Evolutionary conservation across 1,140 invertebrate genomes (phyloP).

Genomic region (Venturia canescens): DNA sequence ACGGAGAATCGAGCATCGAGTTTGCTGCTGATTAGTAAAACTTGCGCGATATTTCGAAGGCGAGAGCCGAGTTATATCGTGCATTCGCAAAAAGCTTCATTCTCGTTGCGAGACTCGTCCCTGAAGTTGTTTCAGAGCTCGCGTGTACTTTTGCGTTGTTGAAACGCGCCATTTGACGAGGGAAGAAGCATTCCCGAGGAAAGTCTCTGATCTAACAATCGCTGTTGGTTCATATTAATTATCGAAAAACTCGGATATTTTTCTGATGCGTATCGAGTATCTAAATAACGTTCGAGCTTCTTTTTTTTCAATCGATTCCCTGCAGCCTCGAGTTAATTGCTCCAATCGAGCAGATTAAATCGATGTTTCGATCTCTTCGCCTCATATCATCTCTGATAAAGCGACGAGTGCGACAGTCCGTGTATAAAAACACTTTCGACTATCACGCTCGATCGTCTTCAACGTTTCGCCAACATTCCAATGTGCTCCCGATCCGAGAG

Average conservation of each 20-base stretch:
- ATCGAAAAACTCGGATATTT: neutral
- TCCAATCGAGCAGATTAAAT: neutral
- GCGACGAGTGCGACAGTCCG: neutral
- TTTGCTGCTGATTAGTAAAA: constrained; percentile 35
- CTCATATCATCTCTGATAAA: too few relatives aligned
- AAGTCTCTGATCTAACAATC: neutral
- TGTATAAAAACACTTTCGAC: neutral
- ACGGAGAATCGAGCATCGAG: neutral
- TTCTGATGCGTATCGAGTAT: neutral
- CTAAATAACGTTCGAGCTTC: too few relatives aligned
- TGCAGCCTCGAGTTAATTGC: too few relatives aligned
- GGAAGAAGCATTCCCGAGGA: neutral
- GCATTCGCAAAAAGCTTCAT: constrained; percentile 36
- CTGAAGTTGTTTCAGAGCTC: constrained; percentile 1
- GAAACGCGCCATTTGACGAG: constrained; percentile 8
- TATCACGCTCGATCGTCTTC: constrained; percentile 9
- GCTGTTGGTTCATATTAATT: neutral
- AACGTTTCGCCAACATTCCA: constrained; percentile 38
- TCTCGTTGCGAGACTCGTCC: constrained; percentile 26
- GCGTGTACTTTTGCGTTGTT: neutral
- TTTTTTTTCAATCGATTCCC: too few relatives aligned
- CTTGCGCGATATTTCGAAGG: constrained; percentile 36
- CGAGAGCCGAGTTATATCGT: constrained; percentile 23
- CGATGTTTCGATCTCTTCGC: neutral
- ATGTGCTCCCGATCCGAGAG: constrained; percentile 26